Percentiles rank a stretch among this genome's conserved stretches.
Conservation (phyloP, 2,888 invertebrate species). For the Heteromurus nitidus region DNA sequence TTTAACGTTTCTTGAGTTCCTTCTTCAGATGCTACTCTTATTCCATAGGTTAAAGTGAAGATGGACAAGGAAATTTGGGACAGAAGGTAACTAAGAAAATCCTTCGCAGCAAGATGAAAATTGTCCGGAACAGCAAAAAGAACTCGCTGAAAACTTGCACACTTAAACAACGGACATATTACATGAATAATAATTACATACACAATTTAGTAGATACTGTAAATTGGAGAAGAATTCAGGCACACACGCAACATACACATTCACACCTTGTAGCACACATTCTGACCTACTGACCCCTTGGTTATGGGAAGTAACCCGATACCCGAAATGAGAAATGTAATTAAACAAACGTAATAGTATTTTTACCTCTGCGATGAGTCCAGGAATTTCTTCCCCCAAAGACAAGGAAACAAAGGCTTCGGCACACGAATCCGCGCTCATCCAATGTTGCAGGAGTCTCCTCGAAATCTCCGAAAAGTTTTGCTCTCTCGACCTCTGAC, state of each 20-base stretch:
- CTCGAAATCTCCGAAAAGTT: constrained; percentile 59
- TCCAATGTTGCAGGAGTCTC: constrained; percentile 67
- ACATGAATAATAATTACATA: no score
- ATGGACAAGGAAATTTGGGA: constrained; percentile 58
- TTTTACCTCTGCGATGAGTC: constrained; percentile 68
- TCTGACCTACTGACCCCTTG: not conserved
- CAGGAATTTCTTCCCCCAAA: constrained; percentile 66
- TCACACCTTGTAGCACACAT: no score
- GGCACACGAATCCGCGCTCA: constrained; percentile 67
- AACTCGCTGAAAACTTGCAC: constrained; percentile 68
- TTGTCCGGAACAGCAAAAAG: constrained; percentile 68
- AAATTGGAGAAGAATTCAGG: no score
- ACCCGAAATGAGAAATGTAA: no score
- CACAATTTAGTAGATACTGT: no score
- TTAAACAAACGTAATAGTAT: no score
- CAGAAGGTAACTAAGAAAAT: constrained; percentile 67
- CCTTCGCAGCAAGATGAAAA: constrained; percentile 63
- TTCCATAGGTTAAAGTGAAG: constrained; percentile 46
- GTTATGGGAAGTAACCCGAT: no score
- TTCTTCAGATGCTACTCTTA: constrained; percentile 15
- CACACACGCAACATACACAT: no score
- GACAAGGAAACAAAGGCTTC: constrained; percentile 69
- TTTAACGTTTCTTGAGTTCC: constrained; percentile 16
- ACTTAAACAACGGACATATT: no score
- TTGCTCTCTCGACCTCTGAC: constrained; percentile 27